phyloP scores from a whole-genome alignment of 2,797 vertebrate species.

The Anolis apletophallus region DNA sequence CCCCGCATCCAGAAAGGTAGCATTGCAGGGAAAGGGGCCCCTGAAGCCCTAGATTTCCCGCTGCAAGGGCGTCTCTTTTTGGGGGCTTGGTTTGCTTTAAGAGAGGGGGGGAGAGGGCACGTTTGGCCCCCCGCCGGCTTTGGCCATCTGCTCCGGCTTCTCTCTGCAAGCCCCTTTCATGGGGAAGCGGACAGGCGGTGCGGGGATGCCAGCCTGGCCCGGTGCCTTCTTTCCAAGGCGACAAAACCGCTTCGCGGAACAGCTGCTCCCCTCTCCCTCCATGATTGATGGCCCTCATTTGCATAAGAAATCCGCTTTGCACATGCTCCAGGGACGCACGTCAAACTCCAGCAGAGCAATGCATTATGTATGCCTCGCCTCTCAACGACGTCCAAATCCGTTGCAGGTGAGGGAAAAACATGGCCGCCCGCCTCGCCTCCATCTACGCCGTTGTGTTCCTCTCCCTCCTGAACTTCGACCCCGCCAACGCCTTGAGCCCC shows the following conservation, averaged over 20 bases:
- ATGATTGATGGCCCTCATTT: constrained; percentile 71
- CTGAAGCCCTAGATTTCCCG: neutral
- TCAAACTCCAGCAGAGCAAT: neutral
- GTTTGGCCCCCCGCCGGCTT: constrained; percentile 23
- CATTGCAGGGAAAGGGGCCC: neutral
- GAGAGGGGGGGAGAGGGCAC: accelerated
- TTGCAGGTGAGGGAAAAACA: constrained; percentile 65
- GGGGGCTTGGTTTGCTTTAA: too few relatives aligned
- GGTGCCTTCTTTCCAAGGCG: constrained; percentile 2
- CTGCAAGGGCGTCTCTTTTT: too few relatives aligned
- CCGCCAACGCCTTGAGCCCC: constrained; percentile 59
- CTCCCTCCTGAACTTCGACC: constrained; percentile 56
- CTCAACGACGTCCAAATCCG: neutral
- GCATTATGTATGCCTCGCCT: neutral
- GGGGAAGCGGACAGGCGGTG: constrained; percentile 2
- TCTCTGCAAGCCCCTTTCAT: constrained; percentile 45
- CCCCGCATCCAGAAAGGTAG: neutral
- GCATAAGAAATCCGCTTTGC: constrained; percentile 62
- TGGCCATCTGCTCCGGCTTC: constrained; percentile 55
- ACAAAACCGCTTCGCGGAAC: constrained; percentile 6
- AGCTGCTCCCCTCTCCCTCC: constrained; percentile 41
- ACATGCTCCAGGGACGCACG: constrained; percentile 52
- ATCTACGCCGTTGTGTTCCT: constrained; percentile 58
- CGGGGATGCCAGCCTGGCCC: constrained; percentile 46
- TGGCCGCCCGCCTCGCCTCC: constrained; percentile 54